Conservation (phyloP, 1,140 invertebrate species). For the Ectropis grisescens region DNA sequence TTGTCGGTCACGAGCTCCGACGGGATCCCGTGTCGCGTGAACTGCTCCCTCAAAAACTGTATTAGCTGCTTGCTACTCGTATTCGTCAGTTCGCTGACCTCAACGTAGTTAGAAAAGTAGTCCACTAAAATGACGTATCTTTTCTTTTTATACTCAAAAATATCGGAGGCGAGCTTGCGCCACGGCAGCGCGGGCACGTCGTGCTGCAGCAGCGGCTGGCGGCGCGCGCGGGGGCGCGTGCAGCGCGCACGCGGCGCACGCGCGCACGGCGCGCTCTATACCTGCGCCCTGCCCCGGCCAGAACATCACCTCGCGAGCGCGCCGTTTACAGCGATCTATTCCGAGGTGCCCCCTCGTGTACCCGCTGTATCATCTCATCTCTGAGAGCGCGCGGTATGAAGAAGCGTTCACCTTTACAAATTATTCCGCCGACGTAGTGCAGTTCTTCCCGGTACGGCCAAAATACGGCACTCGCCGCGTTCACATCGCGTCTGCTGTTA, state of each 20-base stretch:
- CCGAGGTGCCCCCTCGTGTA: slow-evolving; percentile 31
- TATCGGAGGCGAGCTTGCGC: slow-evolving; percentile 25
- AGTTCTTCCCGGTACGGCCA: slow-evolving; percentile 17
- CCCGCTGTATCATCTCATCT: slow-evolving; percentile 21
- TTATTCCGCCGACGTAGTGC: slow-evolving; percentile 11
- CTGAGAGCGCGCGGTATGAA: slow-evolving; percentile 23
- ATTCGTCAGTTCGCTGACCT: slow-evolving; percentile 10
- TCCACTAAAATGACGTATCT: slow-evolving; percentile 9
- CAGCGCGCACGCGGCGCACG: slow-evolving; percentile 4
- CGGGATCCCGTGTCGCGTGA: slow-evolving; percentile 42
- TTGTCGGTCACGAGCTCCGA: slow-evolving; percentile 39
- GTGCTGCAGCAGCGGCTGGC: slow-evolving; percentile 20
- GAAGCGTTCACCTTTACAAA: slow-evolving; percentile 20
- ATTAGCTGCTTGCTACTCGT: slow-evolving; percentile 4
- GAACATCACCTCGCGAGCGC: slow-evolving; percentile 32
- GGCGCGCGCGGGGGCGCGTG: slow-evolving; percentile 11
- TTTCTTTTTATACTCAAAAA: slow-evolving; percentile 16
- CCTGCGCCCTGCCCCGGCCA: slow-evolving; percentile 32
- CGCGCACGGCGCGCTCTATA: slow-evolving; percentile 20
- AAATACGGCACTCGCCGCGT: slow-evolving; percentile 1
- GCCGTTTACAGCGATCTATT: no score
- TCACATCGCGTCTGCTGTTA: slow-evolving; percentile 6
- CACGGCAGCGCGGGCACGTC: slow-evolving; percentile 22
- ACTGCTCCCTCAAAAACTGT: slow-evolving; percentile 22
- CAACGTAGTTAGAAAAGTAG: no score